Evolutionary conservation across 1,140 invertebrate species (phyloP).

Genomic region (Lysiphlebus fabarum): DNA sequence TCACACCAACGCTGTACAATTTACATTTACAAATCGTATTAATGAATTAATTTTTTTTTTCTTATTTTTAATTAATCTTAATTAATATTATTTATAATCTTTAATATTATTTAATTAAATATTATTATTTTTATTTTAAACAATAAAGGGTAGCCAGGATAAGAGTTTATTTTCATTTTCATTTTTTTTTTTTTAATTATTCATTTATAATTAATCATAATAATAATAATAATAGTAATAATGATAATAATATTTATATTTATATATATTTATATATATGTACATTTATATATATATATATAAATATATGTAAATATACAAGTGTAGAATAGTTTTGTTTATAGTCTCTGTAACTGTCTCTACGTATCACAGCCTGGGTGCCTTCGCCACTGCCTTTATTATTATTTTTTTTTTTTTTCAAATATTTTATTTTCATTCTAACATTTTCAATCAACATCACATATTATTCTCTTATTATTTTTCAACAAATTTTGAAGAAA

Average conservation of each 20-base stretch:
- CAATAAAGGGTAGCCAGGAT: constrained; percentile 17
- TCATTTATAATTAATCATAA: too few species aligned
- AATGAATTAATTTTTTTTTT: too few species aligned
- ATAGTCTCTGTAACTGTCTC: constrained; percentile 55
- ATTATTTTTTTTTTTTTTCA: constrained; percentile 1
- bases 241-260: constrained; percentile 10
- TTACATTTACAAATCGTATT: not conserved
- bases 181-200: constrained; percentile 10
- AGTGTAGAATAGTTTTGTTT: constrained; percentile 51
- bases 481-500: not conserved
- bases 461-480: not conserved
- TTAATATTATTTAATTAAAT: constrained; percentile 1
- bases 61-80: too few species aligned
- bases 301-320: constrained; percentile 40
- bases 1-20: constrained; percentile 18
- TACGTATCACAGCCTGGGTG: constrained; percentile 57
- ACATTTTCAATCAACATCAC: not conserved
- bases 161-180: constrained; percentile 17
- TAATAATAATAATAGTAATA: constrained; percentile 8
- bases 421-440: constrained; percentile 2
- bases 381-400: constrained; percentile 50
- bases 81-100: not conserved
- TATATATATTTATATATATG: constrained; percentile 16
- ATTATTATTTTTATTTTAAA: not conserved
- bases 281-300: constrained; percentile 21